Evolutionary conservation across 2,113 vertebrate genomes (phyloP).

Genomic region (Pygoscelis antarcticus): DNA sequence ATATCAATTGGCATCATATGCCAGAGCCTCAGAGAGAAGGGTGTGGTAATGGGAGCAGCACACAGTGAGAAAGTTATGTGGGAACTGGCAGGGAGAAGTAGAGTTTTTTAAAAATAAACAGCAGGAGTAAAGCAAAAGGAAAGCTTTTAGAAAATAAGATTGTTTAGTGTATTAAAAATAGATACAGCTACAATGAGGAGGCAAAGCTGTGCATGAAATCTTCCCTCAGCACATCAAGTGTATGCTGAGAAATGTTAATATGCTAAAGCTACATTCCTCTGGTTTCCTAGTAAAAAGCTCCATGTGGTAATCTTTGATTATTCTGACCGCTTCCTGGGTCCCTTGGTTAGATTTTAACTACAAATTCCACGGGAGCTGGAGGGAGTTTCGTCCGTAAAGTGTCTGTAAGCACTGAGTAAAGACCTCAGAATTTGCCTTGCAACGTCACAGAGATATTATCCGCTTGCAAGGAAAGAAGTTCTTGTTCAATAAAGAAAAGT

Average conservation of each 20-base stretch:
- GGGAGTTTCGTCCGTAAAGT: neutral
- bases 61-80: neutral
- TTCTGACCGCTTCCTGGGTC: neutral
- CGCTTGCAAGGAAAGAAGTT: neutral
- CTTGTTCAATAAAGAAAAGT: neutral
- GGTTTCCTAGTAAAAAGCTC: neutral
- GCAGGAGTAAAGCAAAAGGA: neutral
- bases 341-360: neutral
- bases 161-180: neutral
- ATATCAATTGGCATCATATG: neutral
- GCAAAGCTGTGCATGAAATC: neutral
- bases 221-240: neutral
- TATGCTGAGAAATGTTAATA: neutral
- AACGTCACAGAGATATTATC: neutral
- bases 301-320: neutral
- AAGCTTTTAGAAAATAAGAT: neutral
- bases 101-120: neutral
- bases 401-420: neutral
- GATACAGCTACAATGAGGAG: neutral
- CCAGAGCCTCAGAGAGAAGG: neutral
- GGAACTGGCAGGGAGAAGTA: neutral
- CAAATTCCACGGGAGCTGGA: neutral
- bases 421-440: neutral
- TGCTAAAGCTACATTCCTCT: neutral
- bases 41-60: neutral